These are phyloP conservation scores for Epinotia nisella DNA, from an alignment of 2,888 invertebrate species.

Conservation along the genomic window DNA sequence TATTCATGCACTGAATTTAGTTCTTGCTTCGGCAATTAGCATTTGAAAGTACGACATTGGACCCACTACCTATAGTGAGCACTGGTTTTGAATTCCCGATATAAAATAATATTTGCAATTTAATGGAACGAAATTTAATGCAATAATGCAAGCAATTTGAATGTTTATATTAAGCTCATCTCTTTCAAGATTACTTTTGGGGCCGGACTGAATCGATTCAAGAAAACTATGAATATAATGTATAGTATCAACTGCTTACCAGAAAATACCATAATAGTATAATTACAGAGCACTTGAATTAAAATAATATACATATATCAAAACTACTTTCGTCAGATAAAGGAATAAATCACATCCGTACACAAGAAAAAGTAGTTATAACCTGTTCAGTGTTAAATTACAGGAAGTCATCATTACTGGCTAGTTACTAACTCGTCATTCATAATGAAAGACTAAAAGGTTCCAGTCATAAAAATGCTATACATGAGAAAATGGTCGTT, in stretches of 20 bases:
- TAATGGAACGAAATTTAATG: not conserved
- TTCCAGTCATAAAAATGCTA: conserved; percentile 9
- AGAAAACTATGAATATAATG: not conserved
- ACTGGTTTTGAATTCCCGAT: conserved; percentile 10
- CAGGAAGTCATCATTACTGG: conserved; percentile 35
- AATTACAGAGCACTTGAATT: not conserved
- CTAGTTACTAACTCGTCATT: conserved; percentile 14
- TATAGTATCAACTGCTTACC: not conserved
- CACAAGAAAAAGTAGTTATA: not conserved
- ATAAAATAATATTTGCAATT: not conserved
- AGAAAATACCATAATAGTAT: not conserved
- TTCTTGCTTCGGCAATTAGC: conserved; percentile 31
- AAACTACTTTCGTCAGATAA: no score
- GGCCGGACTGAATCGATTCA: not conserved
- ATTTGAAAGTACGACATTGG: conserved; percentile 23
- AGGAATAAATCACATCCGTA: not conserved
- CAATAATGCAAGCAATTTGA: not conserved
- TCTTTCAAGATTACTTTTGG: not conserved
- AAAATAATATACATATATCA: no score
- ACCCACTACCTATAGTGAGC: not conserved
- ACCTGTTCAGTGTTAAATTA: conserved; percentile 7
- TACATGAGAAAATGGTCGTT: conserved; percentile 12
- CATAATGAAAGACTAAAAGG: conserved; percentile 19
- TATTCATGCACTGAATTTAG: conserved; percentile 31
- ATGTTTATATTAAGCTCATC: not conserved